Evolutionary conservation across 2,888 invertebrate genomes (phyloP), one percentile per base, ranked within the genome.

Genomic region (Phengaris arion): DNA sequence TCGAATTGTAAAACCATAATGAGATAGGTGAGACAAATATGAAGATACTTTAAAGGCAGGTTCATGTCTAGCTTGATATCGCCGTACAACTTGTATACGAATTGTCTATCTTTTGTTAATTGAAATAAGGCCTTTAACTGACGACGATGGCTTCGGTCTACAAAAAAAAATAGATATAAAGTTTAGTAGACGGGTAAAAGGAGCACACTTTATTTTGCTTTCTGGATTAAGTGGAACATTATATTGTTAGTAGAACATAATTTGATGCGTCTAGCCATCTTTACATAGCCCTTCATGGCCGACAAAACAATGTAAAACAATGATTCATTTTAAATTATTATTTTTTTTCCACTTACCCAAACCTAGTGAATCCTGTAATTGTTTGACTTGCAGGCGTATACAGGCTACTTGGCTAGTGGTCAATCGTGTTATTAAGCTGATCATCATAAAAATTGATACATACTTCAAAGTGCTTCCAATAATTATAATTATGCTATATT

Each of bases 51-150:
- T 15, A 57, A 57, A 15, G 15, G 57, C 15, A 57, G 57, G 57
- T 57, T 57, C 57, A 57, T 57, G 15, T 57, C 57, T 57, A 57
- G 15, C 57, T 57, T 57, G n/a, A 57, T 57, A 9, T 57, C 15
- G 1, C 57, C 57, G n/a, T 57, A 57, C 9, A 57, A 57, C 15
- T 57, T 57, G 15, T 57, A 15, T 7, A 57, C n/a, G 15, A 57
- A 57, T 57, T 57, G 57, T 57, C 4, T n/a, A 9, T 57, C 57
- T 57, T 57, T 57, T 8, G 57, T 57, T 57, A 57, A 57, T 57
- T 57, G 57, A 57, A 57, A 57, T 15, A 57, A 57, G 15, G 57
- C 57, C 15, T 57, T 57, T 9, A 57, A 57, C 15, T 57, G 57
- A 57, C 57, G 57, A 8, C 15, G 57, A 15, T 57, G 9, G 57